phyloP scores from a whole-genome alignment of 2,113 vertebrate species.

The Macheiramphus alcinus region DNA sequence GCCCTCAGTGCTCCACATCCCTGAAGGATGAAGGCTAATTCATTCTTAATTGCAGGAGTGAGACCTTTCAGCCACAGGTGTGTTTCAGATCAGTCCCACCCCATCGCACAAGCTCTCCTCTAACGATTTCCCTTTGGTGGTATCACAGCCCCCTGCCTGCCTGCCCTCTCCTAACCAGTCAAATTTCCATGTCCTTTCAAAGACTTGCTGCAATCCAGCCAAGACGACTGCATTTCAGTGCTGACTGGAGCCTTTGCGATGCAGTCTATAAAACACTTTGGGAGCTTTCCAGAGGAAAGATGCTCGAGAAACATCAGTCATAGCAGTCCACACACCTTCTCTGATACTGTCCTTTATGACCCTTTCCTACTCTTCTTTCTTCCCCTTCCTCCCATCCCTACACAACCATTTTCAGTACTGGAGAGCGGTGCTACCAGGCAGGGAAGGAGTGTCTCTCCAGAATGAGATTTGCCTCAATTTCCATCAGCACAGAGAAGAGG shows the following conservation, averaged over 20 bases:
- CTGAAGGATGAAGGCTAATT: neutral
- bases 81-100: neutral
- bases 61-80: neutral
- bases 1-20: too few species aligned
- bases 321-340: neutral
- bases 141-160: neutral
- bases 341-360: neutral
- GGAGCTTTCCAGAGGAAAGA: constrained; percentile 19
- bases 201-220: constrained; percentile 18
- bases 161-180: neutral
- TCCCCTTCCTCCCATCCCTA: neutral
- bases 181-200: constrained; percentile 24
- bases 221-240: constrained; percentile 38
- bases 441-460: constrained; percentile 53
- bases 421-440: neutral
- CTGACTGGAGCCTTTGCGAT: neutral
- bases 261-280: constrained; percentile 48
- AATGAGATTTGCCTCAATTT: constrained; percentile 71
- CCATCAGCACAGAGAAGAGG: constrained; percentile 68
- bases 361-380: neutral
- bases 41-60: neutral
- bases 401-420: neutral
- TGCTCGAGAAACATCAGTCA: neutral
- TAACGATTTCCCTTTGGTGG: neutral
- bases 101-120: neutral